Evolutionary conservation across 2,113 vertebrate genomes (phyloP).

Genomic region (Chloebia gouldiae): DNA sequence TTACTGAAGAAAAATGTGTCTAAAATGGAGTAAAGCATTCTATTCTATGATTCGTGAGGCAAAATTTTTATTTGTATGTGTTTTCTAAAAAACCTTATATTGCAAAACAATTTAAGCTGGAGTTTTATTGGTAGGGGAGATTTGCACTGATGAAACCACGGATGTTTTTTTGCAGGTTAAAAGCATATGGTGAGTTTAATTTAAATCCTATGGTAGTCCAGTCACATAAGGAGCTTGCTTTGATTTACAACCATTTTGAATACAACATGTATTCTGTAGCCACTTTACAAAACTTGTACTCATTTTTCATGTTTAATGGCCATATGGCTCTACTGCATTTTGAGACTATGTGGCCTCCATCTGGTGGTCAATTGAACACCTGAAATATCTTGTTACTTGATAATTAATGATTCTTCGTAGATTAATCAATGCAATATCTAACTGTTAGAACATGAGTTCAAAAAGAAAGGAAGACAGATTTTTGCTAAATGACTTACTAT

Average conservation of each 20-base stretch:
- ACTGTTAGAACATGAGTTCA: not conserved
- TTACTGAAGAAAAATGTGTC: not conserved
- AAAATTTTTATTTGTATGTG: not conserved
- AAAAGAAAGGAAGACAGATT: not conserved
- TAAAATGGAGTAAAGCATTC: not conserved
- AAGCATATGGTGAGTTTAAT: not conserved
- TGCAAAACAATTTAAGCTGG: not conserved
- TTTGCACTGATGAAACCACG: not conserved
- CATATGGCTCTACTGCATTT: not conserved
- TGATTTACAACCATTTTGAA: not conserved
- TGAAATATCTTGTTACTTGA: conserved; percentile 24
- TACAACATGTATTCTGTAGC: not conserved
- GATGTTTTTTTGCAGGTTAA: not conserved
- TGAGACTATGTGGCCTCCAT: not conserved
- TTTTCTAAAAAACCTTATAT: not conserved
- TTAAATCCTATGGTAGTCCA: not conserved
- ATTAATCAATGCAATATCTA: not conserved
- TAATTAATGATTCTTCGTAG: conserved; percentile 26
- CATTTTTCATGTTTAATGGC: conserved; percentile 27
- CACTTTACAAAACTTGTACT: not conserved
- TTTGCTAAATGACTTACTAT: not conserved
- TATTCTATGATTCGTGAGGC: not conserved
- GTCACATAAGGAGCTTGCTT: not conserved
- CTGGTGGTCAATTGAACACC: conserved; percentile 23
- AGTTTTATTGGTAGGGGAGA: not conserved